Evolutionary conservation across 2,797 vertebrate genomes (phyloP).

Genomic region (Cryptoprocta ferox): DNA sequence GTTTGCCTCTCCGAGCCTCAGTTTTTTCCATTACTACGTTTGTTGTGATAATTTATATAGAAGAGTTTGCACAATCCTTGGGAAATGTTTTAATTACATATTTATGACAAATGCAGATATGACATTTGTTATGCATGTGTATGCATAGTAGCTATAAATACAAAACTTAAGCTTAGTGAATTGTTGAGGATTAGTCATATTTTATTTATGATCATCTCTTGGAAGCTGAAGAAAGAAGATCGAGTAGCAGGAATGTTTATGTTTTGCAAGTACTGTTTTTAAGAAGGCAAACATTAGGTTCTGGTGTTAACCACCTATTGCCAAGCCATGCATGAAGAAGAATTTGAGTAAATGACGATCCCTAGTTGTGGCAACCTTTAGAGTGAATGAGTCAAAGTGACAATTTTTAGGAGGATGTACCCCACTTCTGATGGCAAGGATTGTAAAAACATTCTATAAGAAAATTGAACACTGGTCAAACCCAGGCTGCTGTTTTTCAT

Average conservation of each 20-base stretch:
- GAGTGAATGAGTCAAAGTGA: neutral
- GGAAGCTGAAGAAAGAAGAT: slow-evolving; percentile 5
- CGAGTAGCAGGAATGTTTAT: neutral
- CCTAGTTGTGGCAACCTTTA: neutral
- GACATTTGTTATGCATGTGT: neutral
- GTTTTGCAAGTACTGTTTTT: neutral
- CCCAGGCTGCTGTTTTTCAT: neutral
- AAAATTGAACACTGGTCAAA: neutral
- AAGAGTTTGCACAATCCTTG: neutral
- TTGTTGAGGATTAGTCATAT: slow-evolving; percentile 9
- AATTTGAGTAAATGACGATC: neutral
- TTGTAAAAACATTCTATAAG: neutral
- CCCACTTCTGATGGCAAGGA: neutral
- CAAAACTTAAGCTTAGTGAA: neutral
- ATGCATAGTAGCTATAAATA: neutral
- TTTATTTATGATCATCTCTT: slow-evolving; percentile 31
- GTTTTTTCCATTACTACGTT: neutral
- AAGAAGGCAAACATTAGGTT: neutral
- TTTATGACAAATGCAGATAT: neutral
- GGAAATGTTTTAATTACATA: neutral
- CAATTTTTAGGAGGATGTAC: neutral
- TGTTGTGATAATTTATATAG: neutral
- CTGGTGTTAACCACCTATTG: neutral
- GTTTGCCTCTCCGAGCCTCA: neutral
- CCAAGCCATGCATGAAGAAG: neutral